These are phyloP conservation scores for Epistrophella euchroma DNA, from an alignment of 2,888 invertebrate species.

Conservation along the genomic window DNA sequence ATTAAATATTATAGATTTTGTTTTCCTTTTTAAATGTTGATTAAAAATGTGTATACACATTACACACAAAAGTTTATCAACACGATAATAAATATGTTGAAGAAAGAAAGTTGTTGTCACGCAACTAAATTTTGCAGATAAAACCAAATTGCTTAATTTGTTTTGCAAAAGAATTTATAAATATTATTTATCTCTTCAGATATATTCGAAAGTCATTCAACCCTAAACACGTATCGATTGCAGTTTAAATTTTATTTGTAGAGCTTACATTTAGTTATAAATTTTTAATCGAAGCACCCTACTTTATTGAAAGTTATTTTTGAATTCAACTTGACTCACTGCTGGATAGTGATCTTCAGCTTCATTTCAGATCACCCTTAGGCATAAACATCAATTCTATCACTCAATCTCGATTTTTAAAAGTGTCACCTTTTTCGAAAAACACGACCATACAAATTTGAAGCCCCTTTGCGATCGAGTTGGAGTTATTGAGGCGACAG, in stretches of 20 bases:
- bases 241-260: neutral
- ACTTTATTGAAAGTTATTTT: neutral
- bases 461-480: neutral
- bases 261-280: neutral
- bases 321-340: neutral
- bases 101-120: slow-evolving; percentile 1
- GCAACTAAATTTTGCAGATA: neutral
- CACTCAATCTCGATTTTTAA: neutral
- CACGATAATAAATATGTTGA: neutral
- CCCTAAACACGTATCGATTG: neutral
- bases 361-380: neutral
- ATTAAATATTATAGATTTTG: too few species aligned
- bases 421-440: neutral
- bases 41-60: too few species aligned
- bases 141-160: neutral
- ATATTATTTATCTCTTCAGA: neutral
- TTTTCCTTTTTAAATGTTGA: too few species aligned
- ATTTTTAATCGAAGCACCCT: neutral
- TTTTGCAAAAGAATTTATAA: neutral
- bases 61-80: too few species aligned
- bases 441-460: neutral
- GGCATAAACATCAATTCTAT: neutral
- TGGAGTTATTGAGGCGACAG: neutral
- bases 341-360: neutral
- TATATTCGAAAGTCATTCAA: neutral